Base-by-base conservation (phyloP, 2,113 vertebrate genomes). In the Rhinichthys klamathensis region DNA sequence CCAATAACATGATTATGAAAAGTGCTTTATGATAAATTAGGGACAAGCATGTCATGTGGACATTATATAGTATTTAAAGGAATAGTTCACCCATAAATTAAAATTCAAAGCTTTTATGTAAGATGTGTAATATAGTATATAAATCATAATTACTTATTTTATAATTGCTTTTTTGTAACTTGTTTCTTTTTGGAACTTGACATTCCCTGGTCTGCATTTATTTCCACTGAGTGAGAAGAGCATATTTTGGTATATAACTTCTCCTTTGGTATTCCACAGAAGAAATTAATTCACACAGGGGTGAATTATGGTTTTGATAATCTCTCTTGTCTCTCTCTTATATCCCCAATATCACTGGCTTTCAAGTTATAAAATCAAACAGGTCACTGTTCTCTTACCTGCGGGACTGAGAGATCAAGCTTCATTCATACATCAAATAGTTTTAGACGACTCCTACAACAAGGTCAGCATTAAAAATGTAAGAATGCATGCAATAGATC, bases 361-460 rank as follows among this genome's bases (percentile, higher is more conserved):
- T 54, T 54, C 46, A 76, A 76, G 46, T 21, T 32, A 76, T 27
- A 76, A 46, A 30, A 51, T 76, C 25, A 27, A 18, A 27, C 49
- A 51, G 7, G 46, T 76, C 41, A 27, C 41, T 46, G 15, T 76
- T 79, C 54, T 56, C 65, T 83, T 83, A 83, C 80, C 80, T 70
- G 65, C 13, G 32, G 21, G 44, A 56, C 44, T 38, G 80, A 54
- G 61, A 70, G 27, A 38, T 58, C 18, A 16, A 58, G 21, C 65
- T 58, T 83, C 51, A 72, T 72, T 82, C 67, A 41, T 35, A 54
- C 67, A 69, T 6, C 46, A 58, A 38, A 13, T 15, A 13, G 30
- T 69, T 81, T 49, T 23, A 15, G 60, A 69, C 49, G 23, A 49
- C 5, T 72, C 81, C 23, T 69, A 44, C 8, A 30, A 46, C 58